Conservation (phyloP, 1,140 invertebrate species). For the Lasioglossum albipes region DNA sequence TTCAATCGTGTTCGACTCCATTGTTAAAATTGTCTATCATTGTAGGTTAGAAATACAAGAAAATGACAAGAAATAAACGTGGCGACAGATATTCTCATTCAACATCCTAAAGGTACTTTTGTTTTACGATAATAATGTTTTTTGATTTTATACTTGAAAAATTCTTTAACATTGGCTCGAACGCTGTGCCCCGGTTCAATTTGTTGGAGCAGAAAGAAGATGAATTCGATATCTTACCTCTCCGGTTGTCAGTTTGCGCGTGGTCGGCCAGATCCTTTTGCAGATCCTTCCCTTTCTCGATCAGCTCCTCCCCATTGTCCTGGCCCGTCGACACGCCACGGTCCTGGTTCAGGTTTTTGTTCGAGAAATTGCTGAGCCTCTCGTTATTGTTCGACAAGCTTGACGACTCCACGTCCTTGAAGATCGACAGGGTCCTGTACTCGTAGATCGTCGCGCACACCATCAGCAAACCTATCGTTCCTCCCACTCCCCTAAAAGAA, state of each 20-base stretch:
- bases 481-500: slow-evolving; percentile 77
- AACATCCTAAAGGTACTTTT: no score
- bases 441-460: slow-evolving; percentile 82
- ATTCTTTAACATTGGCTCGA: no score
- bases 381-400: slow-evolving; percentile 76
- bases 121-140: no score
- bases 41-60: no score
- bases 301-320: slow-evolving; percentile 74
- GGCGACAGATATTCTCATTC: no score
- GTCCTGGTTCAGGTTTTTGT: slow-evolving; percentile 73
- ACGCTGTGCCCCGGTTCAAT: no score
- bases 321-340: slow-evolving; percentile 64
- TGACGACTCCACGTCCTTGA: slow-evolving; percentile 72
- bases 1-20: no score
- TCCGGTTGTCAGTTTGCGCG: slow-evolving; percentile 3
- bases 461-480: slow-evolving; percentile 81
- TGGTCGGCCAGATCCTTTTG: slow-evolving; percentile 40
- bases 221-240: slow-evolving; percentile 22
- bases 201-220: no score
- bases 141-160: no score
- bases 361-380: slow-evolving; percentile 66
- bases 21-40: no score
- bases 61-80: no score
- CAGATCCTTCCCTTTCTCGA: slow-evolving; percentile 70
- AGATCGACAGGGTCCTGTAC: slow-evolving; percentile 59